Evolutionary conservation across 2,113 vertebrate genomes (phyloP).

Genomic region (Glaucidium brasilianum): DNA sequence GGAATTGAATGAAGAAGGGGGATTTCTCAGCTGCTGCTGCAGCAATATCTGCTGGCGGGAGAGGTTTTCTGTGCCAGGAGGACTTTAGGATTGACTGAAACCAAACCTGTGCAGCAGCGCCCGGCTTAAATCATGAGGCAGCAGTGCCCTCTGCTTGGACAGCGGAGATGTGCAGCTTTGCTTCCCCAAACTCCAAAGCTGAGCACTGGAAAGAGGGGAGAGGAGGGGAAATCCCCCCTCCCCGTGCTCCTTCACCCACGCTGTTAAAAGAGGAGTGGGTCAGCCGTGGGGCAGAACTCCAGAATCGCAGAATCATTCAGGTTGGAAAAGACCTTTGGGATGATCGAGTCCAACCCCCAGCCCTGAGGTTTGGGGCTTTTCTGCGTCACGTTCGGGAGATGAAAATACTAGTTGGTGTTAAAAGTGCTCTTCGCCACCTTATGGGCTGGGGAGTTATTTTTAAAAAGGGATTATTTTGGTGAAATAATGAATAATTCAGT

Average conservation of each 20-base stretch:
- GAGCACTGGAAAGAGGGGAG: accelerated
- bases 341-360: no score
- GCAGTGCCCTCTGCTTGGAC: slow-evolving; percentile 59
- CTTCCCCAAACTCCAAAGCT: accelerated
- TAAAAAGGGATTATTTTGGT: background rate
- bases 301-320: background rate
- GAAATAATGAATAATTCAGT: background rate
- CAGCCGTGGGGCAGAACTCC: accelerated
- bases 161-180: background rate
- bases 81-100: background rate
- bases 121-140: background rate
- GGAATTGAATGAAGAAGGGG: accelerated
- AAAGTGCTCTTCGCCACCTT: accelerated
- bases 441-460: background rate
- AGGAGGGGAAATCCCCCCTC: accelerated
- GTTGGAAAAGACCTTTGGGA: no score
- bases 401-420: background rate
- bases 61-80: background rate
- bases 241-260: accelerated
- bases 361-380: background rate
- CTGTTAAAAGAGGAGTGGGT: accelerated
- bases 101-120: accelerated
- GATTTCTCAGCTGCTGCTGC: background rate
- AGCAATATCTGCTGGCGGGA: accelerated
- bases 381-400: accelerated